Evolutionary conservation across 2,888 invertebrate species (phyloP).

Genomic region (Polyploca ridens): DNA sequence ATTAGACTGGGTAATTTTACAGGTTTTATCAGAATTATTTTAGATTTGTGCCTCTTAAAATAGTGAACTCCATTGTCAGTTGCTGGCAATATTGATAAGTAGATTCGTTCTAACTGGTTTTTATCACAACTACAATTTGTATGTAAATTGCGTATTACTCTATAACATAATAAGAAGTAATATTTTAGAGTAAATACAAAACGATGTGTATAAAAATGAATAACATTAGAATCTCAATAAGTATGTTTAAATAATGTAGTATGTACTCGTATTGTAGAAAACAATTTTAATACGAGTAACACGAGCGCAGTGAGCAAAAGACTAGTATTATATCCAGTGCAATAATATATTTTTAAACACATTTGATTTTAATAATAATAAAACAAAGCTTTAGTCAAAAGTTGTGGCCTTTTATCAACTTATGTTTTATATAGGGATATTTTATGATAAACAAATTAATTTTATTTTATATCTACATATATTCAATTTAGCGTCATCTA

Average conservation of each 20-base stretch:
- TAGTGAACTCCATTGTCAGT: too few relatives aligned
- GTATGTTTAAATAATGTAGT: slow-evolving; percentile 15
- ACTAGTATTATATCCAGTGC: neutral
- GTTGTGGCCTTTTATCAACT: slow-evolving; percentile 3
- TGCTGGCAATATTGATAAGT: too few relatives aligned
- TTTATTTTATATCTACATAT: neutral
- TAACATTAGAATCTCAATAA: slow-evolving; percentile 34
- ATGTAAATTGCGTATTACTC: slow-evolving; percentile 12
- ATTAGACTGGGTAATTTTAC: too few relatives aligned
- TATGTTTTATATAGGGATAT: neutral
- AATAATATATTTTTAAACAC: slow-evolving; percentile 4
- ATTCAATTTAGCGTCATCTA: neutral
- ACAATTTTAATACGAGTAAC: neutral
- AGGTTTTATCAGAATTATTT: too few relatives aligned
- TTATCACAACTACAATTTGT: neutral
- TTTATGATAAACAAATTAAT: neutral
- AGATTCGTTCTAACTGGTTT: too few relatives aligned
- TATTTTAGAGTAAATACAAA: neutral
- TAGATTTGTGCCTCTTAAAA: too few relatives aligned
- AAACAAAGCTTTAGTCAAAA: neutral
- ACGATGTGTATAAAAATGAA: slow-evolving; percentile 7
- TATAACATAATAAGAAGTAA: neutral
- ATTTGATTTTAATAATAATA: neutral
- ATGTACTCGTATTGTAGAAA: neutral
- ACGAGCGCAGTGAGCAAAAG: neutral